A percentile compares a stretch with the other conserved stretches of the same genome.
Conservation (phyloP, 2,888 invertebrate species). For the Rosalia funebris region DNA sequence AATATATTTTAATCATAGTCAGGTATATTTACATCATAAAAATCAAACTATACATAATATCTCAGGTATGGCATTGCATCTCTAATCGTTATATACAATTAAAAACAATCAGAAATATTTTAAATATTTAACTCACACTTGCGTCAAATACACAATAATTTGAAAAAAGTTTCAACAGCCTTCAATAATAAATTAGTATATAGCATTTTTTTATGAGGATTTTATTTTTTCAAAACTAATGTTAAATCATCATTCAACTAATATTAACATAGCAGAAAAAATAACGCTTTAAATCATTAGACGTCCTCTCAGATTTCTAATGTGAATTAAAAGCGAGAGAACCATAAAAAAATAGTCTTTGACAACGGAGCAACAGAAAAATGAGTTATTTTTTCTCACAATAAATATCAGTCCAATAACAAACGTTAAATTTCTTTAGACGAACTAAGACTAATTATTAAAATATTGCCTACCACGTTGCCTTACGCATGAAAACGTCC, state of each 20-base stretch:
- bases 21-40: constrained; percentile 46
- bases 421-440: constrained; percentile 26
- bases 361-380: constrained; percentile 31
- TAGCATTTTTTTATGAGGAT: constrained; percentile 19
- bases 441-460: constrained; percentile 18
- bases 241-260: constrained; percentile 32
- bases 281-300: constrained; percentile 26
- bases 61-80: constrained; percentile 46
- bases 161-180: constrained; percentile 40
- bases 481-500: constrained; percentile 2
- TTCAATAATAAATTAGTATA: constrained; percentile 41
- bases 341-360: constrained; percentile 16
- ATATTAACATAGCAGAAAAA: constrained; percentile 39
- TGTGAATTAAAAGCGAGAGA: constrained; percentile 28
- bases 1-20: constrained; percentile 42
- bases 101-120: constrained; percentile 35
- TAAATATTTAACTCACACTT: constrained; percentile 36
- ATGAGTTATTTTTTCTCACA: constrained; percentile 37
- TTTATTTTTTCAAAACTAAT: constrained; percentile 32
- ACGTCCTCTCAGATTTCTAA: constrained; percentile 23
- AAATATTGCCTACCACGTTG: constrained; percentile 10
- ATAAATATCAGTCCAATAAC: constrained; percentile 46
- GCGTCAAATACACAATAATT: constrained; percentile 32
- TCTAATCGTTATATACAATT: constrained; percentile 40
- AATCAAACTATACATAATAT: constrained; percentile 47